phyloP scores from a whole-genome alignment of 2,797 vertebrate genomes.

The Erpetoichthys calabaricus region DNA sequence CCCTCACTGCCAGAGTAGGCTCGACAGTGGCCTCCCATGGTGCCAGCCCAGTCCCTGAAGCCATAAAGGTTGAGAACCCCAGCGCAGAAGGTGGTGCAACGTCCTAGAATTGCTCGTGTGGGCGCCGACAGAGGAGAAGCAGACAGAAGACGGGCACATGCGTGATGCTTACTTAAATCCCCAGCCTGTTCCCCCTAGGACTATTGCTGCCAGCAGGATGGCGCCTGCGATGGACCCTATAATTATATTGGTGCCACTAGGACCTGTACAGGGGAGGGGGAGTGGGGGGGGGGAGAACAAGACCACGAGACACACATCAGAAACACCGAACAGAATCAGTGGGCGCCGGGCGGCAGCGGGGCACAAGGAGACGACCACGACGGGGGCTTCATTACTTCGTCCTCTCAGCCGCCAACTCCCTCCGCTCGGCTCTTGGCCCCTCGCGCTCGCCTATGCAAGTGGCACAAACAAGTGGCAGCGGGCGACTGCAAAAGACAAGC shows the following conservation, averaged over 20 bases:
- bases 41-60: too few relatives aligned
- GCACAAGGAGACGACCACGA: slow-evolving; percentile 27
- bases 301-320: slow-evolving; percentile 51
- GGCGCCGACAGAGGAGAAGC: slow-evolving; percentile 24
- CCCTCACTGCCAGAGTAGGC: too few relatives aligned
- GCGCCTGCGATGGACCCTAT: slow-evolving; percentile 93
- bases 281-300: slow-evolving; percentile 38
- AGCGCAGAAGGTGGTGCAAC: too few relatives aligned
- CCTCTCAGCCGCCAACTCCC: slow-evolving; percentile 21
- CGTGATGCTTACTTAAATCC: slow-evolving; percentile 91
- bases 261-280: slow-evolving; percentile 58
- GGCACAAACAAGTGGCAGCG: background rate
- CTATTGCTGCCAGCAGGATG: slow-evolving; percentile 91
- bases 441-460: too few relatives aligned
- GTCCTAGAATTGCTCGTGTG: too few relatives aligned
- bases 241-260: slow-evolving; percentile 96
- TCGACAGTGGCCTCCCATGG: too few relatives aligned
- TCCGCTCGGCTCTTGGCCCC: slow-evolving; percentile 31
- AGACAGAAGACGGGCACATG: slow-evolving; percentile 51
- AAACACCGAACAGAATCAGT: slow-evolving; percentile 29
- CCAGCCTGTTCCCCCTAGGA: slow-evolving; percentile 93
- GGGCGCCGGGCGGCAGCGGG: slow-evolving; percentile 23
- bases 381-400: slow-evolving; percentile 37
- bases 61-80: too few relatives aligned
- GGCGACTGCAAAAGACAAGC: background rate